Percentiles rank a stretch among this genome's conserved stretches.
Evolutionary conservation across 1,140 invertebrate species (phyloP).

Genomic region (Atta cephalotes): DNA sequence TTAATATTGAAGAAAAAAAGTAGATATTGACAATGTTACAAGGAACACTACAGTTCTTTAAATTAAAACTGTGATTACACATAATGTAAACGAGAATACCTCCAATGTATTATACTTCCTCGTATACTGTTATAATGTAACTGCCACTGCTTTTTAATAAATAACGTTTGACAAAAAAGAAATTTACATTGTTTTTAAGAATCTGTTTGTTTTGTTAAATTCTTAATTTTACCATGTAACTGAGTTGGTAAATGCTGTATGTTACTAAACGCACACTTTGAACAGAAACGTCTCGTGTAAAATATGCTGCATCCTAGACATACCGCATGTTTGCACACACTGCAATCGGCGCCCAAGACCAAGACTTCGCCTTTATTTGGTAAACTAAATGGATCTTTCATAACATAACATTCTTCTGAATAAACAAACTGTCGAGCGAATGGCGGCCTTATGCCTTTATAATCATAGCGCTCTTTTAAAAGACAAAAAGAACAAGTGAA

Average conservation of each 20-base stretch:
- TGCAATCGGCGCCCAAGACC: slow-evolving; percentile 92
- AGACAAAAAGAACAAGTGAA: slow-evolving; percentile 90
- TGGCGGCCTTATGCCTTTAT: slow-evolving; percentile 90
- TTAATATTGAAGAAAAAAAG: background rate
- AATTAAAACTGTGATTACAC: no score
- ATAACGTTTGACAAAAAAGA: background rate
- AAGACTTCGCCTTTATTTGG: slow-evolving; percentile 90
- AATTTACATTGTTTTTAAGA: slow-evolving; percentile 45
- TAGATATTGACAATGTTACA: no score
- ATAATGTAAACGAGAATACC: background rate
- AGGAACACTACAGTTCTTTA: no score
- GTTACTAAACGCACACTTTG: slow-evolving; percentile 88
- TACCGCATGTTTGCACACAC: slow-evolving; percentile 88
- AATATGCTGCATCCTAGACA: slow-evolving; percentile 95
- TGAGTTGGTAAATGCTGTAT: slow-evolving; percentile 89
- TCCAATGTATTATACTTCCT: background rate
- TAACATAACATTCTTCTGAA: slow-evolving; percentile 91
- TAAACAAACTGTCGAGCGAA: slow-evolving; percentile 89
- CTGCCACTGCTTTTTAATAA: slow-evolving; percentile 17
- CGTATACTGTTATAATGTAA: background rate
- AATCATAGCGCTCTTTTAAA: slow-evolving; percentile 90
- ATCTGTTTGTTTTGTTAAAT: slow-evolving; percentile 51
- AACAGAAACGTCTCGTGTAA: slow-evolving; percentile 91
- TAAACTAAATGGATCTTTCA: slow-evolving; percentile 93
- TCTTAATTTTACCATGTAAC: slow-evolving; percentile 85